Evolutionary conservation across 2,113 vertebrate species (phyloP).

Genomic region (Misgurnus anguillicaudatus): DNA sequence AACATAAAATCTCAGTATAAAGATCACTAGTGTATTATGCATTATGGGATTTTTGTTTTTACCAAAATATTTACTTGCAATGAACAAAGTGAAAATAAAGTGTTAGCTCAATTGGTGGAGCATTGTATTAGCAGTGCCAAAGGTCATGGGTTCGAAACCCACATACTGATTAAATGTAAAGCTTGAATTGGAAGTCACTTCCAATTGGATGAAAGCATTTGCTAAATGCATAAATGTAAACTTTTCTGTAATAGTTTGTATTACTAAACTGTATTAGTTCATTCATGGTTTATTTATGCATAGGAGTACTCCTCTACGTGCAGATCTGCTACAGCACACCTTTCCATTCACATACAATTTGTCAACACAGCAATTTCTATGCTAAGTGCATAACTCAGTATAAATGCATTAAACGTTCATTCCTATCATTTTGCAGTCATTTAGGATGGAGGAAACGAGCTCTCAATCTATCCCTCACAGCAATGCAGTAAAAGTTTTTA

Average conservation of each 20-base stretch:
- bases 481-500: constrained; percentile 29
- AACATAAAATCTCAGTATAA: no score
- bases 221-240: not conserved
- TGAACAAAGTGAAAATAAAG: no score
- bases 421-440: constrained; percentile 25
- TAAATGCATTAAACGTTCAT: not conserved
- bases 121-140: no score
- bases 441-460: constrained; percentile 38
- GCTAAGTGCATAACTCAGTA: not conserved
- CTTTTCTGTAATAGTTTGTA: not conserved
- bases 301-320: not conserved
- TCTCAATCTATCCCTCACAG: constrained; percentile 28
- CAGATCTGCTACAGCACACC: not conserved
- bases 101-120: no score
- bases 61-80: no score
- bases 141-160: no score
- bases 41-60: no score
- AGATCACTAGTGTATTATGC: no score
- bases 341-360: constrained; percentile 3
- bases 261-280: not conserved
- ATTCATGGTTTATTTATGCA: not conserved
- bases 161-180: no score
- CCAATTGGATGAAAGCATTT: not conserved
- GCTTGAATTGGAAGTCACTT: no score
- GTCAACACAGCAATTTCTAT: constrained; percentile 3